Percentiles rank a stretch among this genome's conserved stretches.
These are phyloP conservation scores for Carollia perspicillata DNA, from an alignment of 2,113 vertebrate species.

Conservation along the genomic window DNA sequence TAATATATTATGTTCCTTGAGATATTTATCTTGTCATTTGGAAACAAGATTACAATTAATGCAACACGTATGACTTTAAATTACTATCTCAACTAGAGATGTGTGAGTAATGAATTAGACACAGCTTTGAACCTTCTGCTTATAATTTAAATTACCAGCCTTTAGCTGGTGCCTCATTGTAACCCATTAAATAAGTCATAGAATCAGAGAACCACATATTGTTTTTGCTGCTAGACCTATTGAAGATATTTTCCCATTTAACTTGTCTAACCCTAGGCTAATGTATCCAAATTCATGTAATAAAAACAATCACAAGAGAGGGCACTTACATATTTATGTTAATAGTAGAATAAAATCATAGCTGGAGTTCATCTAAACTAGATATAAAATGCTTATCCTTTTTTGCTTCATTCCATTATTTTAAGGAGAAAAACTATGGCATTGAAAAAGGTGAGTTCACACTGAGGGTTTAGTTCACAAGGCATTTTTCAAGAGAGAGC, in stretches of 20 bases:
- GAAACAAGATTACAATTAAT: constrained; percentile 85
- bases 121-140: constrained; percentile 80
- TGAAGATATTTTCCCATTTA: constrained; percentile 58
- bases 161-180: constrained; percentile 70
- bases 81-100: constrained; percentile 81
- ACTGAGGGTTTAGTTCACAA: neutral
- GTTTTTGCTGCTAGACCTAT: constrained; percentile 70
- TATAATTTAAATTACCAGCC: constrained; percentile 81
- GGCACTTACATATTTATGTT: neutral
- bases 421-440: neutral
- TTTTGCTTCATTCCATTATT: neutral
- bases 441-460: neutral
- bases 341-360: constrained; percentile 29
- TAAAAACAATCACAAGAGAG: constrained; percentile 2
- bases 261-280: constrained; percentile 42
- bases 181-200: constrained; percentile 65
- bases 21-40: constrained; percentile 86
- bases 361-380: neutral
- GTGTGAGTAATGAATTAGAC: constrained; percentile 84
- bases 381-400: neutral
- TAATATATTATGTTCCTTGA: constrained; percentile 83
- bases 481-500: neutral
- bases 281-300: constrained; percentile 41
- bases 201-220: constrained; percentile 59
- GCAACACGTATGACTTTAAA: constrained; percentile 82